phyloP scores from a whole-genome alignment of 1,140 invertebrate species.

The Pentalonia nigronervosa region DNA sequence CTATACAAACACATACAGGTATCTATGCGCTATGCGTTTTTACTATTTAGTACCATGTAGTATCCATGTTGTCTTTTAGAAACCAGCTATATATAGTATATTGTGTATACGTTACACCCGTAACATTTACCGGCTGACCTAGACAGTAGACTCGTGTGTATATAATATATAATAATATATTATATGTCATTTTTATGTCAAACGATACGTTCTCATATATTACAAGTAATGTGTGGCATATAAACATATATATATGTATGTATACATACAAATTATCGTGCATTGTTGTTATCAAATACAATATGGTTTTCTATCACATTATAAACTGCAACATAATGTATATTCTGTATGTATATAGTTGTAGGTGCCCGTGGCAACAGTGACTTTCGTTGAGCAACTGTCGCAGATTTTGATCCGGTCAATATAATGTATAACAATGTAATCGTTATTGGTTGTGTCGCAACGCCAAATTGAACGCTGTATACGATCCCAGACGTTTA shows the following conservation, averaged over 20 bases:
- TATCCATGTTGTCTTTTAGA: background rate
- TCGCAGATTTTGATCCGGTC: constrained; percentile 41
- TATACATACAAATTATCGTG: background rate
- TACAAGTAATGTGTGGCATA: background rate
- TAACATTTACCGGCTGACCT: background rate
- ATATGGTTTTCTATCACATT: background rate
- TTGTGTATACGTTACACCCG: background rate
- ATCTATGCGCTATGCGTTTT: too few relatives aligned
- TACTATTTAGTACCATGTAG: background rate
- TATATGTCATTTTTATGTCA: constrained; percentile 22
- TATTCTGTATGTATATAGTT: background rate
- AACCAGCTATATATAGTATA: background rate
- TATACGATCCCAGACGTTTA: background rate
- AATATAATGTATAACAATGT: background rate
- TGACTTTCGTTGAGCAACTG: constrained; percentile 37
- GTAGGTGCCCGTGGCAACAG: background rate
- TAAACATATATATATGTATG: background rate
- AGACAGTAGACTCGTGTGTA: background rate
- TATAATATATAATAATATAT: background rate
- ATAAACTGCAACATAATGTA: background rate
- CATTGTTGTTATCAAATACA: background rate
- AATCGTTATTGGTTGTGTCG: constrained; percentile 10
- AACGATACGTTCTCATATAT: background rate
- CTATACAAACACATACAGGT: too few relatives aligned
- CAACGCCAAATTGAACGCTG: constrained; percentile 5